Evolutionary conservation across 2,888 invertebrate species (phyloP), one percentile per base, ranked within the genome.

Genomic region (Latrodectus hesperus): DNA sequence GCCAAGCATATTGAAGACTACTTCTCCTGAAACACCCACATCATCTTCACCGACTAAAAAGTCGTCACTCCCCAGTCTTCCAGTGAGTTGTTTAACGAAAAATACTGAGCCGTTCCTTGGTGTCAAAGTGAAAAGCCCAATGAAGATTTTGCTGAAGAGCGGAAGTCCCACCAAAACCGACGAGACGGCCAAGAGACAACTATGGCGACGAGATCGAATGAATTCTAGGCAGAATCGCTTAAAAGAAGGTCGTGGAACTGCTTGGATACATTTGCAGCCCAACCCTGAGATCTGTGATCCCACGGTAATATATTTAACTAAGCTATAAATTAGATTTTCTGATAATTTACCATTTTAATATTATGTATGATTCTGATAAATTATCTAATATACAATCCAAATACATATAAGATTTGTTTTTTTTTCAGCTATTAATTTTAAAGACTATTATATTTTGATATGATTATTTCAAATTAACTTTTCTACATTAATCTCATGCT

Each of bases 221-320:
- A 55, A n/a, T 12, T 68, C 84, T 3, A 49, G 80, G 49, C 71
- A 82, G 64, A 79, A 81, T 60, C 71, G 68, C 11, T 73, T 84
- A 17, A 90, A 91, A 68, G 90, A 90, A 89, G 91, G 91, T 93
- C 94, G 94, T 87, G 94, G 95, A 49, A 96, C 96, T 0, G 96
- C 96, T 65, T 96, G 96, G 96, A 95, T 96, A 88, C 96, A 96
- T 91, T 95, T 96, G 65, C 95, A 96, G 91, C 94, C 94, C 89
- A 95, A 95, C 91, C 95, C 95, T 89, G 96, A 96, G 93, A 94
- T 96, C 91, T 95, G 94, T 90, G 96, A 96, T 92, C 96, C 96
- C 14, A 96, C 95, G 94, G 96, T 96, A 83, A 71, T 52, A 12
- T 68, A n/a, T 11, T 26, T n/a, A 2, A 71, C 4, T 38, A 6